Evolutionary conservation across 2,888 invertebrate genomes (phyloP).

Genomic region (Iphiclides podalirius): DNA sequence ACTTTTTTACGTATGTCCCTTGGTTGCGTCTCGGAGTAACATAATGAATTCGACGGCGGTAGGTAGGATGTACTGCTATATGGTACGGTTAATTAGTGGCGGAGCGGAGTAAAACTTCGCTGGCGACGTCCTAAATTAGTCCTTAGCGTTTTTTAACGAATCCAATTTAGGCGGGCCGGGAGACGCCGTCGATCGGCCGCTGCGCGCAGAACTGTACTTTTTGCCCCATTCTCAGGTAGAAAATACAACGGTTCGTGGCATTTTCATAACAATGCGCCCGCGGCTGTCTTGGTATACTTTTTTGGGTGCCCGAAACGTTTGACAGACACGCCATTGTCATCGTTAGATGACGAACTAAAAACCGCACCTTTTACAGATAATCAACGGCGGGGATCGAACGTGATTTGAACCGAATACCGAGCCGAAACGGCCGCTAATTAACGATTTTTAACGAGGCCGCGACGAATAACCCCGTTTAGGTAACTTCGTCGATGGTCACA

Average conservation of each 20-base stretch:
- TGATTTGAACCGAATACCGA: conserved; percentile 46
- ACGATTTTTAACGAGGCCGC: conserved; percentile 36
- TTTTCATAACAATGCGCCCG: conserved; percentile 78
- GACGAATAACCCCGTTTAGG: conserved; percentile 23
- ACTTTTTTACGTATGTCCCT: conserved; percentile 25
- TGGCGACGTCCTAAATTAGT: conserved; percentile 65
- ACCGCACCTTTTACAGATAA: conserved; percentile 62
- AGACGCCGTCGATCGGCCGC: conserved; percentile 59
- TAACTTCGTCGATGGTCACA: too few relatives aligned
- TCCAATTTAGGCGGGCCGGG: conserved; percentile 63
- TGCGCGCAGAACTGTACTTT: conserved; percentile 71
- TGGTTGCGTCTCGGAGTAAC: conserved; percentile 24
- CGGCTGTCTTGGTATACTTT: conserved; percentile 70
- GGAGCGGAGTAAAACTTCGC: conserved; percentile 57
- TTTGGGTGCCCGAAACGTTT: conserved; percentile 64
- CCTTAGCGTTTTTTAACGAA: conserved; percentile 65
- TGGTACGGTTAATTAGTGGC: conserved; percentile 38
- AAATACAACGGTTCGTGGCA: conserved; percentile 69
- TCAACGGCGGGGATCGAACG: conserved; percentile 64
- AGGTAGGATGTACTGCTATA: conserved; percentile 36
- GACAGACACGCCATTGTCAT: conserved; percentile 77
- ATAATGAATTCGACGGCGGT: conserved; percentile 34
- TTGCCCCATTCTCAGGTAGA: conserved; percentile 70
- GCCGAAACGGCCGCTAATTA: conserved; percentile 60
- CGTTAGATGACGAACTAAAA: conserved; percentile 71